phyloP scores from a whole-genome alignment of 2,888 invertebrate genomes.

The Thumatha senex region DNA sequence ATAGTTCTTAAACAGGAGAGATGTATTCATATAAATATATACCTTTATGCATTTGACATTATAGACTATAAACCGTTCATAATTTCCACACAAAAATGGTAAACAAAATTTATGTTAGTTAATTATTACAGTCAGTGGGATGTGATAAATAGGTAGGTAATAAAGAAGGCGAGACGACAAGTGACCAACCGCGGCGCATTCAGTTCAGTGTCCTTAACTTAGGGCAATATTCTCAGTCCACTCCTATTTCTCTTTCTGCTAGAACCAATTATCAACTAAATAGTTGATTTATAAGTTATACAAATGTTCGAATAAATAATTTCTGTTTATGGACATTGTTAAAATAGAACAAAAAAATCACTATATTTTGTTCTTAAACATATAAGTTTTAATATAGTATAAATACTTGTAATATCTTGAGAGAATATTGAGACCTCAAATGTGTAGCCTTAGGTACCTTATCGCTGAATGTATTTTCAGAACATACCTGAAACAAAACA shows the following conservation, averaged over 20 bases:
- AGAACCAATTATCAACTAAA: conserved; percentile 21
- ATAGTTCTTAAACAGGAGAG: conserved; percentile 7
- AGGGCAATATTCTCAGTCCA: conserved; percentile 39
- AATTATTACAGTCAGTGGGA: conserved; percentile 21
- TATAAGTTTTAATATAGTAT: too few species aligned
- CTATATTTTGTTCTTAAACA: too few species aligned
- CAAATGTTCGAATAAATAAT: too few species aligned
- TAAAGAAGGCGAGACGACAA: conserved; percentile 30
- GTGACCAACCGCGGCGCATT: conserved; percentile 16
- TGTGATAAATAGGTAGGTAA: conserved; percentile 29
- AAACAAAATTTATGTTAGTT: conserved; percentile 16
- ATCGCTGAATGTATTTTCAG: conserved; percentile 5
- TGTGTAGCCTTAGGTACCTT: not conserved
- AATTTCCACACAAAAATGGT: conserved; percentile 20
- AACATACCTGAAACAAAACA: conserved; percentile 52
- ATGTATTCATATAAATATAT: not conserved
- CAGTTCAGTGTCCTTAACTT: conserved; percentile 37
- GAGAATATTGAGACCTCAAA: too few species aligned
- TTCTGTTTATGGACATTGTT: too few species aligned
- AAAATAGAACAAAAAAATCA: too few species aligned
- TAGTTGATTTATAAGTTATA: too few species aligned
- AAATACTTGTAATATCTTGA: too few species aligned
- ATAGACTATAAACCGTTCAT: conserved; percentile 16
- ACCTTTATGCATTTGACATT: conserved; percentile 13
- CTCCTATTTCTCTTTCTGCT: conserved; percentile 31